Evolutionary conservation across 1,140 invertebrate genomes (phyloP).

Genomic region (Drosophila equinoxialis): DNA sequence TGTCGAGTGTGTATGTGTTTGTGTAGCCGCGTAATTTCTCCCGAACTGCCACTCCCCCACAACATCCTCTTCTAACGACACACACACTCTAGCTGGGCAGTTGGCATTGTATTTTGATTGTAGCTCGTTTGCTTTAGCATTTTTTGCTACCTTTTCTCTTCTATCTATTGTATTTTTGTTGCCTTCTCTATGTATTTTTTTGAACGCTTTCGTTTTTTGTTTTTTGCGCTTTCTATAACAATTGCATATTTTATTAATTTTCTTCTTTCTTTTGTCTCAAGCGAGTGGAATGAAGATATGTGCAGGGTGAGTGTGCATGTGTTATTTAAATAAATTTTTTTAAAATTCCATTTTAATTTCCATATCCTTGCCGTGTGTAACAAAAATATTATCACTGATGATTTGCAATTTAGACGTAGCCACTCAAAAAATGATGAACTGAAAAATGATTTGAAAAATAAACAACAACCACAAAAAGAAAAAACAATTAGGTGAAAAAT

Average conservation of each 20-base stretch:
- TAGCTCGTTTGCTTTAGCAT: constrained; percentile 46
- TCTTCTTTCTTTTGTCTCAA: constrained; percentile 7
- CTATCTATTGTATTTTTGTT: constrained; percentile 3
- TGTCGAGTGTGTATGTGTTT: constrained; percentile 5
- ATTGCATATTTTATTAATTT: constrained; percentile 58
- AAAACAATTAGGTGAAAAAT: neutral
- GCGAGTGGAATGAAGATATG: constrained; percentile 10
- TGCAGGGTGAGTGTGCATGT: constrained; percentile 1
- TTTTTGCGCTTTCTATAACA: constrained; percentile 22
- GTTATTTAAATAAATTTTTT: constrained; percentile 33
- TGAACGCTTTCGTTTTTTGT: constrained; percentile 7
- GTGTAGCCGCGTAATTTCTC: neutral
- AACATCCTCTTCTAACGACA: neutral
- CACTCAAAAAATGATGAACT: no score
- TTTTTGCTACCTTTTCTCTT: neutral
- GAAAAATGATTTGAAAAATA: neutral
- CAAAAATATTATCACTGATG: constrained; percentile 47
- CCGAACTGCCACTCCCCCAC: neutral
- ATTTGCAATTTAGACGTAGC: constrained; percentile 13
- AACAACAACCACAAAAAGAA: neutral
- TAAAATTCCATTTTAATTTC: constrained; percentile 60
- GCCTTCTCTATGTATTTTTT: neutral
- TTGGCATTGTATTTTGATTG: constrained; percentile 51
- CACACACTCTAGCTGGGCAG: constrained; percentile 15
- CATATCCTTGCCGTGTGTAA: constrained; percentile 36